phyloP scores from a whole-genome alignment of 2,113 vertebrate species.

The Solenodon paradoxus region DNA sequence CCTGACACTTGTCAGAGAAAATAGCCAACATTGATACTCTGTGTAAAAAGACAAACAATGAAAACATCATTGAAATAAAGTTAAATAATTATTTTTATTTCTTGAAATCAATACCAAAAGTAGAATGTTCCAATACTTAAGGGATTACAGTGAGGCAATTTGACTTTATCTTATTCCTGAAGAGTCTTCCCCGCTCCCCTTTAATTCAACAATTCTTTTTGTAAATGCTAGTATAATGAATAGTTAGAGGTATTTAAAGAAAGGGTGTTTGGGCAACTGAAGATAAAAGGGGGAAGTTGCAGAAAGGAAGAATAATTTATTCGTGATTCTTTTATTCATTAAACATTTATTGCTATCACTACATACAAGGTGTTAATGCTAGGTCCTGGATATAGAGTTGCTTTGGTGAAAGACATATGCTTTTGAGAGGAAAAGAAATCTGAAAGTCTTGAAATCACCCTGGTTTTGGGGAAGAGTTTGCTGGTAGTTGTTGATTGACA shows the following conservation, averaged over 20 bases:
- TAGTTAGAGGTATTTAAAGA: conserved; percentile 1
- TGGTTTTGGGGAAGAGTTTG: not conserved
- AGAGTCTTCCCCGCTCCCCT: not conserved
- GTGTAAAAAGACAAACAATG: not conserved
- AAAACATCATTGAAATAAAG: conserved; percentile 1
- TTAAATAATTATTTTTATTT: conserved; percentile 21
- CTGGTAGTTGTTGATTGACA: not conserved
- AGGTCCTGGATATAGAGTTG: not conserved
- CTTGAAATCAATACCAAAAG: not conserved
- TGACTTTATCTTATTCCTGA: not conserved
- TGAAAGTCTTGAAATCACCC: not conserved
- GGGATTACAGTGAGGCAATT: not conserved
- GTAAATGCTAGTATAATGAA: not conserved
- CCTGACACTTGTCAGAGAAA: not conserved
- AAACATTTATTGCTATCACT: not conserved
- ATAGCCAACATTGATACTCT: not conserved
- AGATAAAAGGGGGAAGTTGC: not conserved
- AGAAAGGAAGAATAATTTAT: not conserved
- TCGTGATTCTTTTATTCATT: not conserved
- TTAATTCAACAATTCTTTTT: not conserved
- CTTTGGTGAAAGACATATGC: not conserved
- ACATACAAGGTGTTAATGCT: not conserved
- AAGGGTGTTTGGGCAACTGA: not conserved
- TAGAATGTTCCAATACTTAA: not conserved
- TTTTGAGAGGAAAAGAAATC: not conserved